Percentiles rank a stretch among this genome's conserved stretches.
Conservation (phyloP, 2,113 vertebrate genomes). For the Gallinago undulata region DNA sequence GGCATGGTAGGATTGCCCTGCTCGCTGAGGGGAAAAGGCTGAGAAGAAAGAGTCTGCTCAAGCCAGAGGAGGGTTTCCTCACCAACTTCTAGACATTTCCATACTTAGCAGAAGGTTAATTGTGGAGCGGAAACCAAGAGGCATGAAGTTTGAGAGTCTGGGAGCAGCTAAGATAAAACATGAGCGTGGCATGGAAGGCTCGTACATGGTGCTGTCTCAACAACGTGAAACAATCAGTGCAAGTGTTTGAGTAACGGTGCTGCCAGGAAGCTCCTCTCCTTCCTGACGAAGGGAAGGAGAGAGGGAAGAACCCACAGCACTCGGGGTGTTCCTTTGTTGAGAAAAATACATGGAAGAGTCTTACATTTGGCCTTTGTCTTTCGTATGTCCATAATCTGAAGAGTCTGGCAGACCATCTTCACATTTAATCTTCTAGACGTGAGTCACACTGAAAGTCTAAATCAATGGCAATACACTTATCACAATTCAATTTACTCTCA, state of each 20-base stretch:
- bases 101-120: neutral
- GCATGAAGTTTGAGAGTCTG: neutral
- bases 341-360: neutral
- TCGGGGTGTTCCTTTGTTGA: neutral
- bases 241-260: neutral
- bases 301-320: neutral
- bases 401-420: neutral
- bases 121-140: neutral
- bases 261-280: neutral
- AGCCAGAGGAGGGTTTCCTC: neutral
- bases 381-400: neutral
- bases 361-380: slow-evolving; percentile 12
- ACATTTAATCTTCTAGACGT: neutral
- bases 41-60: neutral
- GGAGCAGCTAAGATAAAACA: neutral
- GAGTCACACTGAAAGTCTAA: slow-evolving; percentile 9
- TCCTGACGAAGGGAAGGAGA: neutral
- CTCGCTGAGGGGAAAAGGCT: neutral
- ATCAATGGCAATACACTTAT: slow-evolving; percentile 45
- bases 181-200: neutral
- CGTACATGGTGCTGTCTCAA: neutral
- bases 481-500: slow-evolving; percentile 51
- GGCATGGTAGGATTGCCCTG: neutral
- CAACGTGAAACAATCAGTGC: neutral
- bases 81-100: neutral